Conservation (phyloP, 2,797 vertebrate species). For the Molossus alvarezi region DNA sequence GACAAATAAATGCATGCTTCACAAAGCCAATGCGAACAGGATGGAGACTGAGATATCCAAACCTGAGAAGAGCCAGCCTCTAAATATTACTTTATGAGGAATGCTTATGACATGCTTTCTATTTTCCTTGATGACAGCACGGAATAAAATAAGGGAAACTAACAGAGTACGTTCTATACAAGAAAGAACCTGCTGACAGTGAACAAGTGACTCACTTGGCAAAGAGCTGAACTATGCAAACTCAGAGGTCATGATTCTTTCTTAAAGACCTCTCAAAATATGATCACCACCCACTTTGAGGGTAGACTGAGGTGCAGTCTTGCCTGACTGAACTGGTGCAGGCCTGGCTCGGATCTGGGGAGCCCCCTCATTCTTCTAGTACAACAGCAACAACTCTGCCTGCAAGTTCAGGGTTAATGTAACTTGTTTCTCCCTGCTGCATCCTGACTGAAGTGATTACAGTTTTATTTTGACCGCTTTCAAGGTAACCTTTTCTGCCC, state of each 20-base stretch:
- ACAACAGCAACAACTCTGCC: not conserved
- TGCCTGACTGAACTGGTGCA: not conserved
- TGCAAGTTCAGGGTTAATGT: slow-evolving; percentile 72
- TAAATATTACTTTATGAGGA: slow-evolving; percentile 15
- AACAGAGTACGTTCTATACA: not conserved
- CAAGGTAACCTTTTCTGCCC: slow-evolving; percentile 77
- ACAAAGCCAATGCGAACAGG: not conserved
- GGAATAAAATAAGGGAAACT: not conserved
- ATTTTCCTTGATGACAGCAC: not conserved
- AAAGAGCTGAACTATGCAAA: not conserved
- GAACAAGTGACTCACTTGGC: not conserved
- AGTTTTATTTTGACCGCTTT: slow-evolving; percentile 80
- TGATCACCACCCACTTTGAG: accelerated
- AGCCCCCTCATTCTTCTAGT: not conserved
- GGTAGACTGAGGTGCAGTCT: not conserved
- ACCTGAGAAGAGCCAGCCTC: not conserved
- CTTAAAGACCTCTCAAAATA: not conserved
- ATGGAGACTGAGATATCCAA: slow-evolving; percentile 9
- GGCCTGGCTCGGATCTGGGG: not conserved
- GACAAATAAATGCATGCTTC: slow-evolving; percentile 2
- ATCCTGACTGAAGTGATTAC: slow-evolving; percentile 75
- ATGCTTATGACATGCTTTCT: not conserved
- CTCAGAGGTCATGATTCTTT: not conserved
- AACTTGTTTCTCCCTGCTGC: slow-evolving; percentile 75
- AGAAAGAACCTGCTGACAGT: not conserved